phyloP scores from a whole-genome alignment of 2,888 invertebrate species.

The Lithophane ornitopus region DNA sequence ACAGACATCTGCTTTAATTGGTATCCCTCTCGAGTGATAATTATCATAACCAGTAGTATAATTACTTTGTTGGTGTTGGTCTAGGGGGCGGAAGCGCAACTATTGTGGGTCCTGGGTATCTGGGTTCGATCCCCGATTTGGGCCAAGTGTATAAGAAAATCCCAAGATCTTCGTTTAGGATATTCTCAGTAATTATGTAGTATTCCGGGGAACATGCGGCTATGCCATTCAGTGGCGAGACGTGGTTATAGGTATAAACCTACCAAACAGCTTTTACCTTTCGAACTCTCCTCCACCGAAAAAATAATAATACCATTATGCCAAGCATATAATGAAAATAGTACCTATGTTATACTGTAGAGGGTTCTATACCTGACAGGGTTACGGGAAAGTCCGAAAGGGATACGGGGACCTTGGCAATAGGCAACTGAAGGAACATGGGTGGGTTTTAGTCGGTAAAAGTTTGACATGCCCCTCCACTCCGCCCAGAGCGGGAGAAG shows the following conservation, averaged over 20 bases:
- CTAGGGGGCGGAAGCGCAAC: not conserved
- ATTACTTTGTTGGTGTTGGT: not conserved
- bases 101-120: too few relatives aligned
- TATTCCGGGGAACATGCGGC: not conserved
- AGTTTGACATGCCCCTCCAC: too few relatives aligned
- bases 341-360: not conserved
- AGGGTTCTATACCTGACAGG: not conserved
- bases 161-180: not conserved
- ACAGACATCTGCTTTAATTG: not conserved
- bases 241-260: not conserved
- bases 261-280: not conserved
- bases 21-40: not conserved
- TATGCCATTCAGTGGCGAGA: not conserved
- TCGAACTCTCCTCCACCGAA: not conserved
- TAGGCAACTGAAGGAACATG: too few relatives aligned
- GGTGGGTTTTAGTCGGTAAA: too few relatives aligned
- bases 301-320: not conserved
- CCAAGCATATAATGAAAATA: not conserved
- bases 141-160: not conserved
- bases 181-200: not conserved
- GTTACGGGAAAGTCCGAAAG: too few relatives aligned
- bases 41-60: not conserved
- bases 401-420: too few relatives aligned
- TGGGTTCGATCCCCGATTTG: too few relatives aligned
- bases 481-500: too few relatives aligned